phyloP scores from a whole-genome alignment of 2,113 vertebrate species.

The Prunella fulvescens region DNA sequence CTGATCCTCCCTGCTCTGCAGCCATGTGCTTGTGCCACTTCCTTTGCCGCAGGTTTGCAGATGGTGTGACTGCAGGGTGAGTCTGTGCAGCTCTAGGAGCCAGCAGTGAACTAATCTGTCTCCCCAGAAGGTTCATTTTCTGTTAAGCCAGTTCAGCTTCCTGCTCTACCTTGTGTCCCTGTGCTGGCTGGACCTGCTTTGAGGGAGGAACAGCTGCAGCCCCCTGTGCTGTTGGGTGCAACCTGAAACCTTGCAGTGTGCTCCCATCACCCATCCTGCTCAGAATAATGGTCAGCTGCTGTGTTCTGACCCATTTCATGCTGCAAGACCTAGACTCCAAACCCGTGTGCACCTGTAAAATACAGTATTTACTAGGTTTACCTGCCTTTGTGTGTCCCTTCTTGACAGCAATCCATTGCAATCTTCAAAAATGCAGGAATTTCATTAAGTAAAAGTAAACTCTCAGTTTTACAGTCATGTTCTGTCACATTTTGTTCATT shows the following conservation, averaged over 20 bases:
- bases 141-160: neutral
- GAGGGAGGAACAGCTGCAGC: constrained; percentile 18
- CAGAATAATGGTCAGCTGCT: neutral
- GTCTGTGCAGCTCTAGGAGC: neutral
- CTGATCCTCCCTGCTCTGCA: neutral
- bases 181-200: neutral
- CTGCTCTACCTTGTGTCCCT: neutral
- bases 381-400: neutral
- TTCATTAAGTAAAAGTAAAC: neutral
- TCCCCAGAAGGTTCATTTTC: constrained; percentile 7
- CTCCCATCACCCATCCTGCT: neutral
- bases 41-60: neutral
- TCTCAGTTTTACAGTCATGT: neutral
- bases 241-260: neutral
- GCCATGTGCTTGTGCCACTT: neutral
- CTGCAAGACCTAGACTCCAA: neutral
- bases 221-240: neutral
- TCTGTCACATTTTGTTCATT: neutral
- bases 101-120: neutral
- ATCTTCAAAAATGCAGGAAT: neutral
- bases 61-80: neutral
- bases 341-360: neutral
- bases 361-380: neutral
- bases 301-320: neutral
- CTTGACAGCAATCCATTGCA: accelerated